Base-by-base conservation (phyloP, 2,797 vertebrate genomes). In the Phalloptychus januarius region DNA sequence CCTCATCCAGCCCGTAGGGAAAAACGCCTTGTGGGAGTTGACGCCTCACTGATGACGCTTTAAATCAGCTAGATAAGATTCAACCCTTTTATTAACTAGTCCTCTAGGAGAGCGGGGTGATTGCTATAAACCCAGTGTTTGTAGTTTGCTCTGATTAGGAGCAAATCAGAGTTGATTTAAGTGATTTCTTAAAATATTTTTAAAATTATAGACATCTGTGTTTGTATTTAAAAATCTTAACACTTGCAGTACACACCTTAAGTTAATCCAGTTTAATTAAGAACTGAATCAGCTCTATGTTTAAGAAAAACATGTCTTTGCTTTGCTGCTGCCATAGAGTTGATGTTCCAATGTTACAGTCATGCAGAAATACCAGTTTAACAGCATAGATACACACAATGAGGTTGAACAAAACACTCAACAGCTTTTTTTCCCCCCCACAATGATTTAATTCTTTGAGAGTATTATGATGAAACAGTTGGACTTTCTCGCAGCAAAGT, bases 391-490 rank as follows among this genome's bases (percentile, higher is more conserved):
- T 7, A 80, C 45, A 83, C 85, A 85, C 79, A 33, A 82, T 73
- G 73, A 81, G 15, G 44, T 33, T 61, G 82, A 76, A 75, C 31
- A n/a, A 46, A 8, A 87, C 16, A 89, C 61, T 61, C 8, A 23
- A n/a, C 40, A 12, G 6, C 18, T 67, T 69, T 82, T 83, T 72
- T 78, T 71, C 6, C 71, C 1, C 18, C 81, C 72, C 67, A 71
- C 58, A 56, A 82, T 79, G 79, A 90, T 95, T 95, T 95, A 90
- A 93, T 95, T 94, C 78, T 94, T 94, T 88, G 80, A 90, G 88
- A 93, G 89, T 86, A 85, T 91, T 87, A 87, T 83, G 86, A 93
- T 85, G 89, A 85, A 88, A 91, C 86, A 86, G 85, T 77, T 91
- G 82, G 90, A 93, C 89, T 91, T 86, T 92, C 92, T 86, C 89